Evolutionary conservation across 2,888 invertebrate genomes (phyloP).

Genomic region (Tanypteryx hageni): DNA sequence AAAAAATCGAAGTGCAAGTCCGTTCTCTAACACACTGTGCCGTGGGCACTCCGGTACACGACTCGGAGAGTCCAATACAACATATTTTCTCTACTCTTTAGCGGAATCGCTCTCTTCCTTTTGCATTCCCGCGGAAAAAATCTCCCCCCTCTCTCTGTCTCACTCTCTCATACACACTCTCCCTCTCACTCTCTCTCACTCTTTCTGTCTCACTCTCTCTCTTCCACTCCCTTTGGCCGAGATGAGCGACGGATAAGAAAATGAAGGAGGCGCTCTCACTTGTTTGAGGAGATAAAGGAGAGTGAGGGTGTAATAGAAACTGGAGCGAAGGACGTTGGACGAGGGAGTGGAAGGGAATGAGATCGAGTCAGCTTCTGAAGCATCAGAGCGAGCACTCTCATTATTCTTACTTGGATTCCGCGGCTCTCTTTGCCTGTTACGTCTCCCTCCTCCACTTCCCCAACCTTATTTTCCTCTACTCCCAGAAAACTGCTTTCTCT

Average conservation of each 20-base stretch:
- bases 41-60: no score
- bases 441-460: not conserved
- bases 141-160: no score
- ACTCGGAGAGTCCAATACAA: not conserved
- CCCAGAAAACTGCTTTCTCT: not conserved
- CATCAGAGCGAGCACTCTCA: conserved; percentile 9
- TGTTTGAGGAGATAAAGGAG: not conserved
- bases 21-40: no score
- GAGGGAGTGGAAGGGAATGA: not conserved
- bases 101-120: not conserved
- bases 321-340: not conserved
- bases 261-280: not conserved
- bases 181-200: no score
- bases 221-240: not conserved
- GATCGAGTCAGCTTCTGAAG: not conserved
- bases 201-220: no score
- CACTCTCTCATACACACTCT: no score
- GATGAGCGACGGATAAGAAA: conserved; percentile 10
- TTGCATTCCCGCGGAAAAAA: conserved; percentile 4
- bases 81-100: not conserved
- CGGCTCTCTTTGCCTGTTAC: not conserved
- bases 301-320: not conserved
- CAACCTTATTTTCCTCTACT: not conserved
- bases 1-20: no score
- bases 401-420: conserved; percentile 8